Percentiles rank a stretch among this genome's conserved stretches.
Evolutionary conservation across 2,888 invertebrate genomes (phyloP).

Genomic region (Caenorhabditis macrosperma): DNA sequence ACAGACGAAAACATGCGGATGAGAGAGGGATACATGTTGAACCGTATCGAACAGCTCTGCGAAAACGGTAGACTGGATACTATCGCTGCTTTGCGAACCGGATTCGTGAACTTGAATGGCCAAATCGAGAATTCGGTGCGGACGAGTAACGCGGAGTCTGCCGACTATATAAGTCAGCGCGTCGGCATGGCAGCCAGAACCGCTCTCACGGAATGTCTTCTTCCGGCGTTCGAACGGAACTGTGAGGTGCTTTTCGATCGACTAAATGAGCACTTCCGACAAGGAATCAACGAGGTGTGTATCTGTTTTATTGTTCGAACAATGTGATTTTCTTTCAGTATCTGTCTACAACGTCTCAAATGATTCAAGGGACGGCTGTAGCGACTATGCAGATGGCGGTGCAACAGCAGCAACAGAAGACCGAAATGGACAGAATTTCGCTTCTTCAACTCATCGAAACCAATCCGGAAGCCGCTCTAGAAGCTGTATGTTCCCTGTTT

Average conservation of each 20-base stretch:
- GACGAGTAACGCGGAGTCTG: not conserved
- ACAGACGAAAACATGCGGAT: conserved; percentile 45
- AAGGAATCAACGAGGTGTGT: conserved; percentile 85
- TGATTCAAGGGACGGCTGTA: conserved; percentile 40
- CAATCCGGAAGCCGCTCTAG: conserved; percentile 43
- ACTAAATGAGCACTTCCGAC: conserved; percentile 90
- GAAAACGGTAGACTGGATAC: conserved; percentile 42
- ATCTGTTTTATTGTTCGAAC: not conserved
- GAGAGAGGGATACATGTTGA: conserved; percentile 49
- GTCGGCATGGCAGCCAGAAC: conserved; percentile 28
- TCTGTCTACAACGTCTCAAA: conserved; percentile 18
- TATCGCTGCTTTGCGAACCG: conserved; percentile 24
- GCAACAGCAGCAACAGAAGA: conserved; percentile 38
- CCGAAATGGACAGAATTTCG: conserved; percentile 15
- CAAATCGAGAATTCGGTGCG: conserved; percentile 3
- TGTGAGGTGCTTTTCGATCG: conserved; percentile 87
- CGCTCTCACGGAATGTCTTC: conserved; percentile 51
- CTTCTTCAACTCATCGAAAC: conserved; percentile 32
- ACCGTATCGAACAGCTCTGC: conserved; percentile 45
- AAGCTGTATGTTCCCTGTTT: conserved; percentile 4
- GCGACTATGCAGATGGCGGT: conserved; percentile 44
- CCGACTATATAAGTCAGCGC: conserved; percentile 49
- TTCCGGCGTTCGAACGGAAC: conserved; percentile 71
- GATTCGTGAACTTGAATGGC: conserved; percentile 2
- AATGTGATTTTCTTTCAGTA: conserved; percentile 34